Conservation (phyloP, 2,797 vertebrate species). For the Phrynocephalus forsythii region DNA sequence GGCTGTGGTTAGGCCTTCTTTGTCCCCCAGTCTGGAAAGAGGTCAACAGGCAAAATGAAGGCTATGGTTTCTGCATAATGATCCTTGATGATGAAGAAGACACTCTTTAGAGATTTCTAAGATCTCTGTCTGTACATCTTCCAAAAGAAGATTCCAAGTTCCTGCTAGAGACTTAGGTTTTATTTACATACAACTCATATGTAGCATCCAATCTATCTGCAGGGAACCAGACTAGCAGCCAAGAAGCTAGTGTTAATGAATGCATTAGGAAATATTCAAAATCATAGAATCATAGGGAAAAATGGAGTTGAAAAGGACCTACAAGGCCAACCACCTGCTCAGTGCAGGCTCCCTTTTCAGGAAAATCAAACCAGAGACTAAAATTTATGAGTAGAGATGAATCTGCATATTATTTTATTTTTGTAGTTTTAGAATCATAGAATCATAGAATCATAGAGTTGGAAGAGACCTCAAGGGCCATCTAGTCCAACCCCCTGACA, state of each 20-base stretch:
- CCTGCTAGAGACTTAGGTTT: background rate
- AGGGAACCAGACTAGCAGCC: background rate
- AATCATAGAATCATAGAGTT: no score
- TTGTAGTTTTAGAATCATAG: no score
- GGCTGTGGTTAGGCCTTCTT: slow-evolving; percentile 26
- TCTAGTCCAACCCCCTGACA: no score
- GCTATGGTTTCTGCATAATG: background rate
- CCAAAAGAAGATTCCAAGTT: background rate
- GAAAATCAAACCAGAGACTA: no score
- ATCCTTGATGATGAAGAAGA: background rate
- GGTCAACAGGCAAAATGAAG: background rate
- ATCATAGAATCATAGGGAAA: no score
- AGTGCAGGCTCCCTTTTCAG: no score
- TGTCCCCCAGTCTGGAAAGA: slow-evolving; percentile 19
- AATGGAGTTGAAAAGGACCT: no score
- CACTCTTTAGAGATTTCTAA: background rate
- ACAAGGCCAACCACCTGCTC: no score
- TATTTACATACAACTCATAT: background rate
- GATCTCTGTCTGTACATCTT: background rate
- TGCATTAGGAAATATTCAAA: background rate
- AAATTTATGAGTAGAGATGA: no score
- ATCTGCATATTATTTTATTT: no score
- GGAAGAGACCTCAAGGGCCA: no score
- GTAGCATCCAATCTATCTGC: background rate
- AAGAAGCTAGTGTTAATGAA: background rate